Percentiles rank a stretch among this genome's conserved stretches.
These are phyloP conservation scores for Trematocara caparti DNA, from an alignment of 2,797 vertebrate genomes.

Conservation along the genomic window DNA sequence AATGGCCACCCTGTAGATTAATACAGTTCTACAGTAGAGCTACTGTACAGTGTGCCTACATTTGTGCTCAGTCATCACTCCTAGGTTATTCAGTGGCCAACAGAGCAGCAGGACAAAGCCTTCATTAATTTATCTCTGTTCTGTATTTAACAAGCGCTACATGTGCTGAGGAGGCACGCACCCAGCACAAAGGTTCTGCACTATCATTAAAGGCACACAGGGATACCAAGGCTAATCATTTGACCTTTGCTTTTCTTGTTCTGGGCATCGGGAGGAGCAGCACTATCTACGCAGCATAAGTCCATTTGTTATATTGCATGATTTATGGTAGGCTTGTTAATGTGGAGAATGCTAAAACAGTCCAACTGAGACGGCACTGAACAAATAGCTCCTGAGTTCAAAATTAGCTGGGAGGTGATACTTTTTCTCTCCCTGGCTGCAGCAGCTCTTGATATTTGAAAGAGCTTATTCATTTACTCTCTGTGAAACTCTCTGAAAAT, in stretches of 20 bases:
- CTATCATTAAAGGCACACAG: conserved; percentile 71
- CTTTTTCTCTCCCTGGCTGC: conserved; percentile 45
- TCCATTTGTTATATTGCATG: conserved; percentile 74
- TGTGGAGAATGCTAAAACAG: conserved; percentile 71
- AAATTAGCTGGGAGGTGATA: conserved; percentile 58
- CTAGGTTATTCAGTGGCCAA: conserved; percentile 65
- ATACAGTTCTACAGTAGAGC: conserved; percentile 3
- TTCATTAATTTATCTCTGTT: conserved; percentile 77
- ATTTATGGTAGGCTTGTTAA: conserved; percentile 71
- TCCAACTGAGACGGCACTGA: conserved; percentile 57
- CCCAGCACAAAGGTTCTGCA: conserved; percentile 73
- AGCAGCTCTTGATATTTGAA: conserved; percentile 35
- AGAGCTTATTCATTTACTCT: conserved; percentile 2
- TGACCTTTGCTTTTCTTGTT: conserved; percentile 77
- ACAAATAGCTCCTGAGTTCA: conserved; percentile 62
- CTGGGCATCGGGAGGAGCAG: conserved; percentile 44
- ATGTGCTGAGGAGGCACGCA: conserved; percentile 75
- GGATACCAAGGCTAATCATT: conserved; percentile 73
- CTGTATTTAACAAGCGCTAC: conserved; percentile 71
- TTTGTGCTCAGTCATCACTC: conserved; percentile 73
- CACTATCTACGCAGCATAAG: conserved; percentile 62
- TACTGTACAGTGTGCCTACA: background rate
- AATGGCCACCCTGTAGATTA: background rate
- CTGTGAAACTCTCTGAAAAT: conserved; percentile 15
- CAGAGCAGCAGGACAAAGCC: conserved; percentile 63